Evolutionary conservation across 2,113 vertebrate species (phyloP).

Genomic region (Pituophis catenifer): DNA sequence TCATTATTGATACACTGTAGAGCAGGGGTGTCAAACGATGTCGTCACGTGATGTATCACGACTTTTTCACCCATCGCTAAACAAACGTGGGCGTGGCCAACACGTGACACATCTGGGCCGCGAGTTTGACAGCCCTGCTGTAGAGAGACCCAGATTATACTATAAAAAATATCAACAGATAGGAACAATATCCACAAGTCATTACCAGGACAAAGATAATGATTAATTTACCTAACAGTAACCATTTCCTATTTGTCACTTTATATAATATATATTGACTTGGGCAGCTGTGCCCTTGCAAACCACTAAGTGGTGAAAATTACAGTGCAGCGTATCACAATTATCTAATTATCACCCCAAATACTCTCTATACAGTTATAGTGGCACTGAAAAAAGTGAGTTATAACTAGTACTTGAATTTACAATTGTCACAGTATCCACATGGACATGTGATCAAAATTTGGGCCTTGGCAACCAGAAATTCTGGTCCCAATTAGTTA

Average conservation of each 20-base stretch:
- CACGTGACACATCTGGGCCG: fast-evolving
- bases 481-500: not conserved
- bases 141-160: not conserved
- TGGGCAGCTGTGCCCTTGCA: not conserved
- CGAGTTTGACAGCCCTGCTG: too few relatives aligned
- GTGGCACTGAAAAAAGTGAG: not conserved
- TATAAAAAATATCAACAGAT: not conserved
- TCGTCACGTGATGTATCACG: too few relatives aligned
- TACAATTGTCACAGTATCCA: not conserved
- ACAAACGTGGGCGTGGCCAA: fast-evolving
- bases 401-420: not conserved
- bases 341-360: not conserved
- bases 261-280: not conserved
- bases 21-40: not conserved
- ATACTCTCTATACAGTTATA: not conserved
- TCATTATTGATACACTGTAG: not conserved
- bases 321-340: not conserved
- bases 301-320: not conserved
- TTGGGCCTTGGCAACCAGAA: not conserved
- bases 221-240: not conserved
- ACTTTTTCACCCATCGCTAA: too few relatives aligned
- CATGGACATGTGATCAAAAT: not conserved
- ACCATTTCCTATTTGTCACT: not conserved
- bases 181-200: not conserved
- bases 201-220: not conserved